Percentiles rank a stretch among this genome's conserved stretches.
Conservation (phyloP, 1,140 invertebrate genomes). For the Antheraea mylitta region DNA sequence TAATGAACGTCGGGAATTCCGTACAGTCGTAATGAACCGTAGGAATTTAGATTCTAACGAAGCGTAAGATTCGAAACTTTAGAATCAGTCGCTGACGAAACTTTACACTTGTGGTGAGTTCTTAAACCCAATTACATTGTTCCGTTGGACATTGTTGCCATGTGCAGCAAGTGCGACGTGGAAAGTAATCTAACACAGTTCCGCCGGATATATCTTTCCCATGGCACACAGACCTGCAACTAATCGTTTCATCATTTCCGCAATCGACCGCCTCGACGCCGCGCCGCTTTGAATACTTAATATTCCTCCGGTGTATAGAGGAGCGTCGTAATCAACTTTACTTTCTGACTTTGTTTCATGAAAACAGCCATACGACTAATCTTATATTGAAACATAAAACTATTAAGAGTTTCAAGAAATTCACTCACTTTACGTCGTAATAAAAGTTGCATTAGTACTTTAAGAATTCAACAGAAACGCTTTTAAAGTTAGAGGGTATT, state of each 20-base stretch:
- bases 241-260: slow-evolving; percentile 74
- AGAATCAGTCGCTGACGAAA: slow-evolving; percentile 25
- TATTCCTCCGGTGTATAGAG: neutral
- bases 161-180: slow-evolving; percentile 45
- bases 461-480: neutral
- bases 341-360: neutral
- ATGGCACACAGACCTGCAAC: slow-evolving; percentile 58
- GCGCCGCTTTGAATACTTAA: slow-evolving; percentile 43
- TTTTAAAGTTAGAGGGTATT: neutral
- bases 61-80: slow-evolving; percentile 36
- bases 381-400: neutral
- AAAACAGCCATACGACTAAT: neutral
- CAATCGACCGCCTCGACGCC: slow-evolving; percentile 55
- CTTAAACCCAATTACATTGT: slow-evolving; percentile 52
- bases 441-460: neutral
- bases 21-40: slow-evolving; percentile 70
- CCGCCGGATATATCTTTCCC: slow-evolving; percentile 68
- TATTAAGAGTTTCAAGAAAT: neutral
- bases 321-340: neutral
- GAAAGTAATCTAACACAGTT: slow-evolving; percentile 65
- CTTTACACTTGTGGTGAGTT: slow-evolving; percentile 37
- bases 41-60: slow-evolving; percentile 65
- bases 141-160: slow-evolving; percentile 50
- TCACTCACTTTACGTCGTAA: neutral
- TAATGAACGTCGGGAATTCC: slow-evolving; percentile 69